Evolutionary conservation across 1,140 invertebrate genomes (phyloP).

Genomic region (Heliothis subflexa): DNA sequence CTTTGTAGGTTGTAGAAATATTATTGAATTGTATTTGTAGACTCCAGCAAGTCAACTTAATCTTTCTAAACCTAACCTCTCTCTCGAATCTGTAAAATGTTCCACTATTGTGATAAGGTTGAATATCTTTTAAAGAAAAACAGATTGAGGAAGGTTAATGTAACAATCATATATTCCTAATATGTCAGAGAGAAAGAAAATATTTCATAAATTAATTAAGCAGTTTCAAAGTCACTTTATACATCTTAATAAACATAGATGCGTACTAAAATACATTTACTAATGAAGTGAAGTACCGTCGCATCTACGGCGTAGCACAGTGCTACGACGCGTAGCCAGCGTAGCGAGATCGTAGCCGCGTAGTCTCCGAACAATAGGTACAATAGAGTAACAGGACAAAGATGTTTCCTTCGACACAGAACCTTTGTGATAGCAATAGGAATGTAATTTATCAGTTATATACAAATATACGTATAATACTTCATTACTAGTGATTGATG

Average conservation of each 20-base stretch:
- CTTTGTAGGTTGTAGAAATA: neutral
- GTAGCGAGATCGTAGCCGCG: constrained; percentile 16
- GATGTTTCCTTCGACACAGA: constrained; percentile 4
- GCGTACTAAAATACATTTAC: neutral
- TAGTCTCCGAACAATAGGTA: constrained; percentile 12
- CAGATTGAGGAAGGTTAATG: too few relatives aligned
- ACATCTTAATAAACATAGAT: too few relatives aligned
- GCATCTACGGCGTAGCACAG: neutral
- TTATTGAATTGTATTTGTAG: neutral
- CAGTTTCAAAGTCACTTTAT: neutral
- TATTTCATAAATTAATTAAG: too few relatives aligned
- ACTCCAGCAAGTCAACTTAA: too few relatives aligned
- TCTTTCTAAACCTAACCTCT: too few relatives aligned
- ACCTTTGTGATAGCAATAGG: neutral
- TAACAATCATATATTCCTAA: too few relatives aligned
- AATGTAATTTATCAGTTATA: constrained; percentile 6
- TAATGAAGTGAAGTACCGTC: neutral
- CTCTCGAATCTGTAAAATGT: too few relatives aligned
- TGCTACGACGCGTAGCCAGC: constrained; percentile 22
- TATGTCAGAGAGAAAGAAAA: too few relatives aligned
- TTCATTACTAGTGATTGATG: constrained; percentile 26
- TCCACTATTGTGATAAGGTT: too few relatives aligned
- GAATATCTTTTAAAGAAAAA: too few relatives aligned
- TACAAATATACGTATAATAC: neutral
- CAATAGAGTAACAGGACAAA: neutral